phyloP scores from a whole-genome alignment of 1,140 invertebrate genomes.

The Drosophila simulans region DNA sequence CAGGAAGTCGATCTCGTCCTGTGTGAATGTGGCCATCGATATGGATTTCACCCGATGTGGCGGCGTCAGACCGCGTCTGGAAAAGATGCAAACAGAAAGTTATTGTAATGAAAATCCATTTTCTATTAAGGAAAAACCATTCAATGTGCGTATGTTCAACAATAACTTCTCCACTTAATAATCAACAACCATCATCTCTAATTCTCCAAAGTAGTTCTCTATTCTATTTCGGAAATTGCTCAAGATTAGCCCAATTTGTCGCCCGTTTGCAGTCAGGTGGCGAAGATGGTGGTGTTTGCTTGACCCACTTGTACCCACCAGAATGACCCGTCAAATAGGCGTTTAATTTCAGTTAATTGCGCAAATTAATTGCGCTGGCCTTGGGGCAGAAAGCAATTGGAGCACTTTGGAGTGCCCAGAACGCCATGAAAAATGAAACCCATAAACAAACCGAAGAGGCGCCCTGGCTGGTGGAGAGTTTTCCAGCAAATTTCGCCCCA shows the following conservation, averaged over 20 bases:
- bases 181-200: not conserved
- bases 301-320: constrained; percentile 35
- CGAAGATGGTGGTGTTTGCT: constrained; percentile 13
- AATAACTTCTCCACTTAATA: not conserved
- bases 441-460: constrained; percentile 49
- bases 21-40: constrained; percentile 98
- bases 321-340: constrained; percentile 67
- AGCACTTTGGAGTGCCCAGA: constrained; percentile 56
- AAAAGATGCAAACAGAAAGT: constrained; percentile 66
- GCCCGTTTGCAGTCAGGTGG: constrained; percentile 13
- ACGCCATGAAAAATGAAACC: constrained; percentile 63
- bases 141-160: too few species aligned
- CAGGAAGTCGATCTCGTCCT: constrained; percentile 97
- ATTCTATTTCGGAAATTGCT: constrained; percentile 20
- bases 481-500: constrained; percentile 64
- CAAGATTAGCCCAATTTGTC: constrained; percentile 7
- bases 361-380: constrained; percentile 72
- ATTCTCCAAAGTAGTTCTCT: constrained; percentile 11
- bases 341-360: constrained; percentile 78
- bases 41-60: constrained; percentile 99
- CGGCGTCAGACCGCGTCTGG: constrained; percentile 97
- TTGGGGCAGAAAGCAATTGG: constrained; percentile 52
- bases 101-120: not conserved
- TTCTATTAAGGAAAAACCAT: not conserved
- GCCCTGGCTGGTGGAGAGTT: constrained; percentile 39